A percentile compares a stretch with the other conserved stretches of the same genome.
These are phyloP conservation scores for Oophaga sylvatica DNA, from an alignment of 2,797 vertebrate genomes.

Conservation along the genomic window DNA sequence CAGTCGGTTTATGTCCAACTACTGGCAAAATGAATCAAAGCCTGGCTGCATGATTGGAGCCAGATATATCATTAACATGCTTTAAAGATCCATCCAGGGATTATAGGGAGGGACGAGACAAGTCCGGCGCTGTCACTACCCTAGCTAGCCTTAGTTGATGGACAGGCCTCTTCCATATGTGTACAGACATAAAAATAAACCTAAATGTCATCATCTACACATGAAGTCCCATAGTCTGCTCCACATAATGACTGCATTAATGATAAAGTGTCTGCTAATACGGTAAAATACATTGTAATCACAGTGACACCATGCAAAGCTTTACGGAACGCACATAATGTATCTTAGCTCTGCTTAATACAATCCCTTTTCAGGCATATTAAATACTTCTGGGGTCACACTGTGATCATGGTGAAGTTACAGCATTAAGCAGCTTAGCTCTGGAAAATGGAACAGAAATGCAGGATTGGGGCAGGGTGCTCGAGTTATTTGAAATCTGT, in stretches of 20 bases:
- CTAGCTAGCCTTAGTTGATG: too few species aligned
- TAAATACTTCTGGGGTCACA: slow-evolving; percentile 42
- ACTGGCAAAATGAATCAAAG: too few species aligned
- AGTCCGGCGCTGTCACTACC: too few species aligned
- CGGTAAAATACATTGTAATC: slow-evolving; percentile 23
- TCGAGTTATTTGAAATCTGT: neutral
- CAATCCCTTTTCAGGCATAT: slow-evolving; percentile 36
- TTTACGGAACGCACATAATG: slow-evolving; percentile 3
- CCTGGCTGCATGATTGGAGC: too few species aligned
- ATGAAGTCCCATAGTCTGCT: neutral
- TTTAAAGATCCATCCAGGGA: too few species aligned
- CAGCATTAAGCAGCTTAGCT: slow-evolving; percentile 22
- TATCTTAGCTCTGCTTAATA: slow-evolving; percentile 30
- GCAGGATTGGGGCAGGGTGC: neutral
- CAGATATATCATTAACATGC: too few species aligned
- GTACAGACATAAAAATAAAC: neutral
- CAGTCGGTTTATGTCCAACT: too few species aligned
- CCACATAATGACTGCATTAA: neutral
- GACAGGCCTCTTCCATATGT: too few species aligned
- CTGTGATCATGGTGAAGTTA: slow-evolving; percentile 9
- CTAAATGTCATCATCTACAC: neutral
- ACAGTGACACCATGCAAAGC: slow-evolving; percentile 2
- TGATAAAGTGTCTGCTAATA: neutral
- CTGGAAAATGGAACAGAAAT: slow-evolving; percentile 18
- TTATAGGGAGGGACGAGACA: too few species aligned